Conservation (phyloP, 2,113 vertebrate species). For the Lepisosteus oculatus region DNA sequence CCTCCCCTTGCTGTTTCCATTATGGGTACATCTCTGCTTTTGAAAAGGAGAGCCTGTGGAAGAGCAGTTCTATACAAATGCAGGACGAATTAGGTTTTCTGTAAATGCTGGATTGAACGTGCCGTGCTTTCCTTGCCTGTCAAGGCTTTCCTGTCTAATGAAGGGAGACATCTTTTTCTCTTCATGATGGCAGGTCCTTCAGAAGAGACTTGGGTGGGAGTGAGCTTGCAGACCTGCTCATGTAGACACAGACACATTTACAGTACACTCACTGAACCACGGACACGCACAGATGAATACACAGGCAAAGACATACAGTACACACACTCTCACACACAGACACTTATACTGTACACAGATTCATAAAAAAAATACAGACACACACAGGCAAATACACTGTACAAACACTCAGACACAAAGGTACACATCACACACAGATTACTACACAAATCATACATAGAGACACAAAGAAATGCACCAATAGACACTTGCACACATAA, state of each 20-base stretch:
- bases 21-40: not conserved
- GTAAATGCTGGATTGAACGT: not conserved
- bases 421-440: too few species aligned
- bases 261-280: not conserved
- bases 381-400: too few species aligned
- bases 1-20: not conserved
- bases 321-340: too few species aligned
- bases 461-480: too few species aligned
- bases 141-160: conserved; percentile 21
- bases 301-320: not conserved
- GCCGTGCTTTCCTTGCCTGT: conserved; percentile 5
- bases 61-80: not conserved
- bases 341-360: too few species aligned
- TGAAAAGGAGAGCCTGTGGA: not conserved
- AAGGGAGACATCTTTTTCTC: conserved; percentile 12
- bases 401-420: too few species aligned
- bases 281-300: not conserved
- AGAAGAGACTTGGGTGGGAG: too few species aligned
- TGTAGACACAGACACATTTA: too few species aligned
- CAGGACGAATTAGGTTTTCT: not conserved
- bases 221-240: not conserved
- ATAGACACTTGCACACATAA: too few species aligned
- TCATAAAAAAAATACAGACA: too few species aligned
- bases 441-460: too few species aligned
- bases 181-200: conserved; percentile 4